Base-by-base conservation (phyloP, 2,113 vertebrate genomes). In the Austrofundulus limnaeus region DNA sequence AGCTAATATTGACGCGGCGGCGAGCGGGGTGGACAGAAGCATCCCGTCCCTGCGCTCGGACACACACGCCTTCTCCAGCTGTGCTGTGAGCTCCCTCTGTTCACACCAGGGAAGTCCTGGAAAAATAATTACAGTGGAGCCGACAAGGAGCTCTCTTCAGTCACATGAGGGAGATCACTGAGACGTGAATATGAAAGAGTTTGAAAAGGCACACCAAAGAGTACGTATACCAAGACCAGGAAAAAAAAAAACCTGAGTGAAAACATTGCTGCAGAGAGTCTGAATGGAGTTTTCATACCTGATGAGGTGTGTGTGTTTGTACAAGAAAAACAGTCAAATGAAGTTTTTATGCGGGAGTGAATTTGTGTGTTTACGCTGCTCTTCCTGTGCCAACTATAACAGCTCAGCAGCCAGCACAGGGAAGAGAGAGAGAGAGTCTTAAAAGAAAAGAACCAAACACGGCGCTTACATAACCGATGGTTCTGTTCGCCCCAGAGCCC, bases 391-490 rank as follows among this genome's bases (percentile, higher is more conserved):
- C 88, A 89, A 88, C 85, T 84, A 78, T 76, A 88, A 89, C 87
- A 86, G 75, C 76, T 78, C 79, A 61, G 77, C 69, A 60, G 85
- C 88, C 85, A 86, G 76, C 70, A 45, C 71, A 81, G 76, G n/a
- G n/a, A n/a, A 87, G 81, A 77, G 86, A 85, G 80, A 90, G 74
- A 76, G 84, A 77, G 75, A 58, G 84, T 89, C 82, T 54, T 87
- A 87, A 89, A 87, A 88, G n/a, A n/a, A n/a, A n/a, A n/a, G n/a
- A 85, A 59, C 77, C 73, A 85, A 88, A 84, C 74, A 81, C 81
- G 74, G 82, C 64, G 25, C 72, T 89, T 89, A 83, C 88, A 89
- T 90, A 90, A 91, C 87, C 81, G 67, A 66, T 66, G 70, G 66
- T 78, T 81, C 75, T 89, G 80, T 85, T 89, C 76, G 54, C 78